Conservation (phyloP, 2,113 vertebrate genomes). For the Scomber scombrus region DNA sequence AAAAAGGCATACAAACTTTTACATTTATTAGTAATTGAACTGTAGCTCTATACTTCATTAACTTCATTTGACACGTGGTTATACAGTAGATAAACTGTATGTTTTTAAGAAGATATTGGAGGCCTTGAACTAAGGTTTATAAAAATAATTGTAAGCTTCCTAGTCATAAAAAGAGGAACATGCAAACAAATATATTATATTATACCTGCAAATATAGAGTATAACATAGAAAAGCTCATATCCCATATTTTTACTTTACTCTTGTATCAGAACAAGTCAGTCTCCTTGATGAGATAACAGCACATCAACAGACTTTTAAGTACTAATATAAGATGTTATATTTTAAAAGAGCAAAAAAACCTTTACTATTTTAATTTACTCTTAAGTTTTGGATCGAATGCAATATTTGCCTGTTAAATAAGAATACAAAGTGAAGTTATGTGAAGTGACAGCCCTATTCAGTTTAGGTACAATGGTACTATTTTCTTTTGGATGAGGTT, state of each 20-base stretch:
- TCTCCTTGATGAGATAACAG: too few species aligned
- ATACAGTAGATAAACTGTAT: neutral
- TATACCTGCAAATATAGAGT: too few species aligned
- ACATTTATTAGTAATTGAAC: neutral
- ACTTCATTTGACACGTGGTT: neutral
- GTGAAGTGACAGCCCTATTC: neutral
- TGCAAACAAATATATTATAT: neutral
- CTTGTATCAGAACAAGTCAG: too few species aligned
- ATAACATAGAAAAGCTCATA: neutral
- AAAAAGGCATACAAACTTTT: neutral
- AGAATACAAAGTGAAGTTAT: neutral
- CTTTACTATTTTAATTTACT: neutral
- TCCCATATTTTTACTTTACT: too few species aligned
- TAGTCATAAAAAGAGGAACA: neutral
- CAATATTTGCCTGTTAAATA: neutral
- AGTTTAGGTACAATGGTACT: neutral
- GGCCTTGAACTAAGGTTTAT: neutral
- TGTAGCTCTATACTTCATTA: neutral
- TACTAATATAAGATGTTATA: too few species aligned
- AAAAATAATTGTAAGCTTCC: conserved; percentile 2
- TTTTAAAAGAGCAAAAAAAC: too few species aligned
- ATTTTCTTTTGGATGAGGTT: neutral
- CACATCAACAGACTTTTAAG: too few species aligned
- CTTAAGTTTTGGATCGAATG: neutral
- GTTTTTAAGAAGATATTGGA: neutral